Conservation (phyloP, 2,888 invertebrate genomes). For the Nasonovia ribisnigri region DNA sequence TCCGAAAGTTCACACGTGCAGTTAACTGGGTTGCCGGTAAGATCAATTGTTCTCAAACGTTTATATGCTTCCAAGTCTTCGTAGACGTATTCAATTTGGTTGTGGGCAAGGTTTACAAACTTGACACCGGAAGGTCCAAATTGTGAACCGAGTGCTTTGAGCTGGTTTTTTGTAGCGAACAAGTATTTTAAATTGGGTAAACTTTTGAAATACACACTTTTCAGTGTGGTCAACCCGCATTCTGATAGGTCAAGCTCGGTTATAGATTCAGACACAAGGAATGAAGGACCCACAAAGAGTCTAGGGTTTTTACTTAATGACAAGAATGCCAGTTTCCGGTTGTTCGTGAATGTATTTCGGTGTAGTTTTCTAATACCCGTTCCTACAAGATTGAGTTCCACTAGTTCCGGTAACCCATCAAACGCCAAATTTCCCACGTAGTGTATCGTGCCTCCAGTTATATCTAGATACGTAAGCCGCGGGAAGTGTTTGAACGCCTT, state of each 20-base stretch:
- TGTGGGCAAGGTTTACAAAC: conserved; percentile 28
- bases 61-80: conserved; percentile 59
- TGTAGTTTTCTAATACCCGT: conserved; percentile 67
- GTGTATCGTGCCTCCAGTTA: conserved; percentile 40
- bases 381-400: conserved; percentile 68
- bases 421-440: conserved; percentile 69
- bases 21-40: conserved; percentile 64
- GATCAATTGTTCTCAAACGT: conserved; percentile 54
- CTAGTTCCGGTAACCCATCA: conserved; percentile 70
- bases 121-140: conserved; percentile 56
- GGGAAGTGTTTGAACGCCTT: conserved; percentile 48
- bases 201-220: conserved; percentile 69
- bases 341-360: conserved; percentile 66
- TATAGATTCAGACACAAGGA: conserved; percentile 57
- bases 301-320: conserved; percentile 60
- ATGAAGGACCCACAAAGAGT: conserved; percentile 5
- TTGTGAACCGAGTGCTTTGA: conserved; percentile 26
- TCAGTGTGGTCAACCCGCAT: conserved; percentile 41
- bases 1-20: conserved; percentile 64
- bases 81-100: conserved; percentile 37
- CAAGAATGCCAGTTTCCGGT: conserved; percentile 60
- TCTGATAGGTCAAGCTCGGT: conserved; percentile 58
- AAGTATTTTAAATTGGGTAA: conserved; percentile 70
- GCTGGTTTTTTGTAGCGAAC: conserved; percentile 30
- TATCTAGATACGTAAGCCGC: conserved; percentile 55